Evolutionary conservation across 2,888 invertebrate genomes (phyloP).

Genomic region (Scrobipalpa costella): DNA sequence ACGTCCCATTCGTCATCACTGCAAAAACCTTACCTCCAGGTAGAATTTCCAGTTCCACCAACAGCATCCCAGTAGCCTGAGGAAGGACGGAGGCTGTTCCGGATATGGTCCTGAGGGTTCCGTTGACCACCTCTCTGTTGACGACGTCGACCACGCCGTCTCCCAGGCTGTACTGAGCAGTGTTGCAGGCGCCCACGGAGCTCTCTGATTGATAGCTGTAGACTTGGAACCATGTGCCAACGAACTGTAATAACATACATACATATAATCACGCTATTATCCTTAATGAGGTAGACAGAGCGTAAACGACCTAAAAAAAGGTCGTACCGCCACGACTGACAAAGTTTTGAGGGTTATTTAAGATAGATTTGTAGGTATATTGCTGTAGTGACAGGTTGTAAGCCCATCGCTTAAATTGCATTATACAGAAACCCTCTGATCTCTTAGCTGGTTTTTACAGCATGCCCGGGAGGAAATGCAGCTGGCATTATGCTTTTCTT

Average conservation of each 20-base stretch:
- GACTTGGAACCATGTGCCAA: constrained; percentile 64
- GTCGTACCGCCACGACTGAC: too few relatives aligned
- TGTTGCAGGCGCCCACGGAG: constrained; percentile 51
- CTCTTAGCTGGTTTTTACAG: too few relatives aligned
- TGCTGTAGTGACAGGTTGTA: too few relatives aligned
- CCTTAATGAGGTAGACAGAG: too few relatives aligned
- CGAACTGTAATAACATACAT: constrained; percentile 50
- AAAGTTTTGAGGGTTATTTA: too few relatives aligned
- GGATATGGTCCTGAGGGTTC: constrained; percentile 48
- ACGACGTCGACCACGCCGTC: constrained; percentile 48
- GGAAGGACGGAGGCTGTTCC: constrained; percentile 53
- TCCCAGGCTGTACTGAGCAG: constrained; percentile 52
- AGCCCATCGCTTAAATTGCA: too few relatives aligned
- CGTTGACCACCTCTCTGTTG: constrained; percentile 65
- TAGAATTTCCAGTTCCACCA: constrained; percentile 53
- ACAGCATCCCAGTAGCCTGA: constrained; percentile 50
- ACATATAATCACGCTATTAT: not conserved
- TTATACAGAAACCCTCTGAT: too few relatives aligned
- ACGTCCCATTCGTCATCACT: too few relatives aligned
- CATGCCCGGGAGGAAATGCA: too few relatives aligned
- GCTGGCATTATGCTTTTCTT: too few relatives aligned
- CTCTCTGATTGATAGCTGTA: constrained; percentile 57
- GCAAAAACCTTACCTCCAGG: constrained; percentile 50
- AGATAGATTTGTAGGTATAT: too few relatives aligned
- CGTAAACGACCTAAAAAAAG: too few relatives aligned